Conservation (phyloP, 1,140 invertebrate genomes). For the Drosophila kanapiae region DNA sequence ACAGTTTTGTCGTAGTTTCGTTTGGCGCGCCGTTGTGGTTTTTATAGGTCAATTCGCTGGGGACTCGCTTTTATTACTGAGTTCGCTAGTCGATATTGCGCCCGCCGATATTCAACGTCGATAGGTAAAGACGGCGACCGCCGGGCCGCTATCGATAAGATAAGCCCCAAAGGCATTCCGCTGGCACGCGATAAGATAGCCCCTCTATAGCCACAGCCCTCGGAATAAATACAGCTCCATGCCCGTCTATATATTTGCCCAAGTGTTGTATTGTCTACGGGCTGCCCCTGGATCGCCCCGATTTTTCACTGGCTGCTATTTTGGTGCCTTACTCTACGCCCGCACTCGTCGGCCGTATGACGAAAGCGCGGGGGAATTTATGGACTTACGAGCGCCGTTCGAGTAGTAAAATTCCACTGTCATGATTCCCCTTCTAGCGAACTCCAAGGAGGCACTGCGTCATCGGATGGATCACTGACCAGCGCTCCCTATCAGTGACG, state of each 20-base stretch:
- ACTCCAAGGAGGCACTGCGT: slow-evolving; percentile 35
- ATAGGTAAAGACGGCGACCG: slow-evolving; percentile 46
- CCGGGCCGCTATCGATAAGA: slow-evolving; percentile 47
- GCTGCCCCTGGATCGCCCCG: slow-evolving; percentile 8
- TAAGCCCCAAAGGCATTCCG: slow-evolving; percentile 49
- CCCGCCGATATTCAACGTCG: slow-evolving; percentile 53
- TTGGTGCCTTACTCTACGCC: slow-evolving; percentile 27
- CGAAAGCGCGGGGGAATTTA: slow-evolving; percentile 56
- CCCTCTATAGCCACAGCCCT: slow-evolving; percentile 8
- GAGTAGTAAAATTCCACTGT: slow-evolving; percentile 49
- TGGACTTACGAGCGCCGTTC: background rate
- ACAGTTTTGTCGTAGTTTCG: slow-evolving; percentile 7
- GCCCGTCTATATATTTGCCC: no score
- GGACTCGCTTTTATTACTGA: slow-evolving; percentile 61
- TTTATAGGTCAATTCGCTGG: slow-evolving; percentile 20
- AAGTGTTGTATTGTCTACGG: slow-evolving; percentile 10
- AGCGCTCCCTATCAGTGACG: slow-evolving; percentile 38
- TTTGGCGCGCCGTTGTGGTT: background rate
- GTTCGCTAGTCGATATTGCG: slow-evolving; percentile 33
- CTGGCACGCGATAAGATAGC: slow-evolving; percentile 49
- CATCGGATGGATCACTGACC: slow-evolving; percentile 54
- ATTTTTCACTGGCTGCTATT: slow-evolving; percentile 25
- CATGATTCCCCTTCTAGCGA: slow-evolving; percentile 37
- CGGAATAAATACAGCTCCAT: slow-evolving; percentile 1
- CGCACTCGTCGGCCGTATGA: slow-evolving; percentile 33